Evolutionary conservation across 2,113 vertebrate species (phyloP), one percentile per base, ranked within the genome.

Genomic region (Pampusana beccarii): DNA sequence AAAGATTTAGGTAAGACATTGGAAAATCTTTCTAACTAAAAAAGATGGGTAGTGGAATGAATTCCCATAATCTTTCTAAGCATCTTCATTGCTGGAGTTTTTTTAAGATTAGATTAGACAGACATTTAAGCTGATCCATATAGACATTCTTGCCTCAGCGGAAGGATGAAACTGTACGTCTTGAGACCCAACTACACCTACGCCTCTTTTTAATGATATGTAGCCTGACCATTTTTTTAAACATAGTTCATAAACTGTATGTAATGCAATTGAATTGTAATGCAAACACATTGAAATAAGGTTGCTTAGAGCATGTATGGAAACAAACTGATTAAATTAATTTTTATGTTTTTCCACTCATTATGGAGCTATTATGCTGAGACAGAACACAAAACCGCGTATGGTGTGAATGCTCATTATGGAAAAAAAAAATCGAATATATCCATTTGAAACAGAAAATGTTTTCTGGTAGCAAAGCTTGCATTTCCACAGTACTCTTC

Each of bases 241-340:
- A 66, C 24, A 3, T 46, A 71, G 75, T 80, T 88, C 62, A 81
- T 89, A 24, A 79, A 84, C 81, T 72, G 34, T 75, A 84, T 38
- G 31, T 65, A 81, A 93, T 40, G 50, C 69, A 54, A n/a, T n/a
- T n/a, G n/a, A n/a, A n/a, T n/a, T n/a, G n/a, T n/a, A n/a, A 56
- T 84, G 80, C 34, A 94, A 84, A 86, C 13, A 79, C 38, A 86
- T 61, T 88, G 64, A 91, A 95, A 80, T 24, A 46, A 75, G 65
- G 42, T 34, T 84, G 36, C 50, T 56, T 81, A 33, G 90, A 93
- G n/a, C 46, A 13, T 34, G 14, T 64, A 50, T 46, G 38, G 48
- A 88, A 93, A 90, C 65, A 92, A 93, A 92, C 36, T 24, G 34
- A 88, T 91, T 64, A 92, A 82, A 78, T 29, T 38, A 73, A 90